phyloP scores from a whole-genome alignment of 2,888 invertebrate genomes.

The Lasioglossum leucozonium region DNA sequence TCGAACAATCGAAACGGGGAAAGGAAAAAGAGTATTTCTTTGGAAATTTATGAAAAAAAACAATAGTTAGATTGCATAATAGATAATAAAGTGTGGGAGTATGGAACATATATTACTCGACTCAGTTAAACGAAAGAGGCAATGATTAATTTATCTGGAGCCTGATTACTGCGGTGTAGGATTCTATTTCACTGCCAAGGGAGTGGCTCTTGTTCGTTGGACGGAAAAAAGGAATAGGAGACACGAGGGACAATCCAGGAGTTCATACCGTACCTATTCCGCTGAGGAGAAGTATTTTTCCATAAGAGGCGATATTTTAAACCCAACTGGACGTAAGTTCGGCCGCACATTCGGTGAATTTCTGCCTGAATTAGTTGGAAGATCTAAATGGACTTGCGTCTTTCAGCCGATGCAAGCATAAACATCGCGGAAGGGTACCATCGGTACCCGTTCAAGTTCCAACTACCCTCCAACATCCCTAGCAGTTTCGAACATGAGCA shows the following conservation, averaged over 20 bases:
- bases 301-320: constrained; percentile 23
- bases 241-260: neutral
- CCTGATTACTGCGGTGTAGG: constrained; percentile 24
- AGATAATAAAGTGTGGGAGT: neutral
- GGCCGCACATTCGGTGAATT: too few relatives aligned
- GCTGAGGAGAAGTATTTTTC: constrained; percentile 46
- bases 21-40: too few relatives aligned
- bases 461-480: constrained; percentile 90
- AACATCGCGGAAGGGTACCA: constrained; percentile 88
- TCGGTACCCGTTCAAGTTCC: constrained; percentile 91
- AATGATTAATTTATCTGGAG: neutral
- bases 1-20: neutral
- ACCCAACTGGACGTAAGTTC: constrained; percentile 25
- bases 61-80: too few relatives aligned
- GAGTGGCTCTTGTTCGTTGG: constrained; percentile 53
- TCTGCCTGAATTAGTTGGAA: neutral
- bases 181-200: constrained; percentile 38
- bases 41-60: too few relatives aligned
- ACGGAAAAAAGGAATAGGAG: neutral
- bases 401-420: constrained; percentile 17
- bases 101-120: too few relatives aligned
- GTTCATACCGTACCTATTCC: neutral
- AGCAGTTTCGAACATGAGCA: constrained; percentile 89
- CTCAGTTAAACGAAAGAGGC: neutral
- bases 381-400: neutral